Evolutionary conservation across 2,888 invertebrate genomes (phyloP), one percentile per base, ranked within the genome.

Genomic region (Monochamus alternatus): DNA sequence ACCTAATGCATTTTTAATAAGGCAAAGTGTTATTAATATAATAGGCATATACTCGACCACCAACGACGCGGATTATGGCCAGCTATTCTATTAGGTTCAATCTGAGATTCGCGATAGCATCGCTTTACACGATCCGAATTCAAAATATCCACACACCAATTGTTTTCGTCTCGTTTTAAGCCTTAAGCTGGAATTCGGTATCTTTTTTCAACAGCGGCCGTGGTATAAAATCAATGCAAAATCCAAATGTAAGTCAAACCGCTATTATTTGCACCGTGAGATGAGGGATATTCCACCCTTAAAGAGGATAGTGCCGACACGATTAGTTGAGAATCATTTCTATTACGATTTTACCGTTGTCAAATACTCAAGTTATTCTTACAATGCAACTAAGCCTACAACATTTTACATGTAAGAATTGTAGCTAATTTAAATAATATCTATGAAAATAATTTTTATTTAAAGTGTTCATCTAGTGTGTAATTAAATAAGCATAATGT

Each of bases 1-100:
- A 86, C 82, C 85, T 87, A 87, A 87, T 87, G 87, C 87, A 87
- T 87, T 87, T 87, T 87, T 87, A 87, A 87, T 87, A 87, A 87
- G 87, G 83, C 84, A 81, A 85, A 87, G 87, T 87, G 88, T 87
- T 88, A 87, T 88, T 88, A 87, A 87, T 87, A 87, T 88, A 88
- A 88, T 87, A 87, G 85, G 86, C 82, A 84, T 85, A 86, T 84
- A 83, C 85, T 78, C 86, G 88, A 88, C 88, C 88, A 88, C 88
- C 88, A 87, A 87, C 88, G 88, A 84, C 76, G 87, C 74, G 79
- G 76, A 73, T 69, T 76, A 69, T 51, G 73, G 75, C 81, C 75
- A 79, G 82, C 84, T 85, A 85, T 87, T 86, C 86, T 86, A 86
- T 85, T 86, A 86, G 85, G 85, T 84, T 83, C 85, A 85, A 86